Base-by-base conservation (phyloP, 2,888 invertebrate species). In the Mesorhabditis spiculigera region DNA sequence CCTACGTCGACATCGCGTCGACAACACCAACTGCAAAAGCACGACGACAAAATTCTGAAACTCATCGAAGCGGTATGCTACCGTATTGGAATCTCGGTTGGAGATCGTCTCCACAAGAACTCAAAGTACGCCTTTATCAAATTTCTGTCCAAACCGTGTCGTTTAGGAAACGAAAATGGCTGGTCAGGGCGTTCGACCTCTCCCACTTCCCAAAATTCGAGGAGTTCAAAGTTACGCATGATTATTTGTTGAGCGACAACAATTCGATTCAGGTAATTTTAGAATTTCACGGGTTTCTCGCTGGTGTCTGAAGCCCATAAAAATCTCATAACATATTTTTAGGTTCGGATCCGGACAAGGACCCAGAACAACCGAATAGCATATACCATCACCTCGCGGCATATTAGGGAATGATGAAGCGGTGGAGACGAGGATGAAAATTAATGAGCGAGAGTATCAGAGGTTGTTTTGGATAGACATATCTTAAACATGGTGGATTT, bases 1-100 rank as follows among this genome's bases (percentile, higher is more conserved):
- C 98, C 0, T 98, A 97, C 88, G 95, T 95, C 88, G 98, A 98
- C 89, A 95, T 98, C 45, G n/a, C n/a, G 93, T 98, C 82, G 97
- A 98, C 89, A 98, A 98, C 88, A 92, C 75, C 16, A 80, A 81
- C 45, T 79, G 79, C 65, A 64, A 65, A 43, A 76, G 70, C 87
- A 98, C 88, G 95, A 97, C 87, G 91, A 93, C 74, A 98, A 98
- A 89, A 93, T 97, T 87, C 91, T 93, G 86, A 91, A 94, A 66
- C 92, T 96, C 90, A 94, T 97, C 84, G 93, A 93, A 75, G 78
- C 70, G 45, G 89, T 90, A 28, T 89, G 89, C 87, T 93, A 94
- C 87, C 93, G 95, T 87, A 90, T 96, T 78, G 94, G 95, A 84
- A 91, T 98, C 83, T 94, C 95, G 86, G 93, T 93, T 71, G 93